These are phyloP conservation scores for Hydroisotoma schaefferi DNA, from an alignment of 2,888 invertebrate species.

Conservation along the genomic window DNA sequence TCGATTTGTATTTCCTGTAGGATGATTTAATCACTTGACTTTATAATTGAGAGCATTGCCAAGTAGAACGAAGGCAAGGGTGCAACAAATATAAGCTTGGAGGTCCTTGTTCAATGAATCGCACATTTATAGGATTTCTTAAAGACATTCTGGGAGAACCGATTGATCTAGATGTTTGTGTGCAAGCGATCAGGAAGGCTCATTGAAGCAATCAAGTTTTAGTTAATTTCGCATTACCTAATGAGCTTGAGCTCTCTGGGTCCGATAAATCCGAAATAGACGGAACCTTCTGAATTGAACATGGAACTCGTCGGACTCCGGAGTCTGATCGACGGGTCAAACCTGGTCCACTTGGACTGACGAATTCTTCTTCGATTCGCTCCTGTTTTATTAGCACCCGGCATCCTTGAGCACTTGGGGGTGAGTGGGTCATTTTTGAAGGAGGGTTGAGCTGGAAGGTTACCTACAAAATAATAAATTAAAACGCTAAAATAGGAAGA, in stretches of 20 bases:
- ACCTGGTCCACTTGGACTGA: conserved; percentile 58
- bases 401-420: conserved; percentile 7
- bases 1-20: conserved; percentile 46
- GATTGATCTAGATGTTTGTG: too few relatives aligned
- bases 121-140: conserved; percentile 13
- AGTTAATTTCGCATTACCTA: too few relatives aligned
- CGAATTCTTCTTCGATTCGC: conserved; percentile 58
- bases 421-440: conserved; percentile 26
- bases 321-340: conserved; percentile 23
- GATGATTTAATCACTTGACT: conserved; percentile 20
- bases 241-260: conserved; percentile 68
- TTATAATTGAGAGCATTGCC: too few relatives aligned
- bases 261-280: conserved; percentile 87
- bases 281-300: conserved; percentile 81
- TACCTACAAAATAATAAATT: not conserved
- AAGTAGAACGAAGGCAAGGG: too few relatives aligned
- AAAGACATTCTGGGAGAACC: not conserved
- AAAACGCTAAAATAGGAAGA: not conserved
- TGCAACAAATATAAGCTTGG: too few relatives aligned
- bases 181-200: too few relatives aligned
- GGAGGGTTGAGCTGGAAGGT: not conserved
- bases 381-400: conserved; percentile 60
- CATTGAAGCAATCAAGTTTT: too few relatives aligned
- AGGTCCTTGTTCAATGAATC: too few relatives aligned
- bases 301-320: conserved; percentile 54